Evolutionary conservation across 2,888 invertebrate species (phyloP), one percentile per base, ranked within the genome.

Genomic region (Heteromurus nitidus): DNA sequence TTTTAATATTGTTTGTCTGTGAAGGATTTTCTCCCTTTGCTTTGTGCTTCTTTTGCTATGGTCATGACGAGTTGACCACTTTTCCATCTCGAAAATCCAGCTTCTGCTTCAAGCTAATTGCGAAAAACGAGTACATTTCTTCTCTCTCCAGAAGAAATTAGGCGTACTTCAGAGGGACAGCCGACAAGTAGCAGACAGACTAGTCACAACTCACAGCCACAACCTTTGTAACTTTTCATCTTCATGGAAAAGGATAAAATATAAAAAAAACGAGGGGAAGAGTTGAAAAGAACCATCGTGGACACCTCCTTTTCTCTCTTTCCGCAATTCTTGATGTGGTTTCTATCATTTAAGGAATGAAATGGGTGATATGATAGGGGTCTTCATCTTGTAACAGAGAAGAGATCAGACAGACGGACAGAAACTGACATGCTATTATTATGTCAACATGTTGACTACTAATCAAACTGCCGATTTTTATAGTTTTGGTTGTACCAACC

Each of bases 381-480:
- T 24, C 50, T 68, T 68, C 50, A 68, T 68, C 69, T 31, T 68
- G 67, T 26, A 31, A 26, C 44, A 50, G n/a, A n/a, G n/a, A n/a
- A n/a, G n/a, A n/a, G n/a, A n/a, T n/a, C 31, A 69, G 68, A 60
- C 62, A 62, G 76, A 77, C 60, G 68, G 69, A 69, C 60, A 69
- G 76, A 69, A 30, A 50, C 69, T 77, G 76, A 77, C 76, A 77
- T 62, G 42, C 76, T 77, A 77, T 77, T 77, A 77, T 77, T 77
- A 77, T 69, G 76, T 77, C 76, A 77, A 68, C 74, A 68, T 76
- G 67, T 76, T 76, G 75, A 76, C 75, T 76, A 58, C 67, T 76
- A 76, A 76, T 76, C 67, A 76, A 76, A 68, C 67, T 67, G 60
- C 75, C 75, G 67, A 68, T 67, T 68, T 58, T 58, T 44, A 44